phyloP scores from a whole-genome alignment of 2,113 vertebrate genomes.

The Ptychochromis oligacanthus region DNA sequence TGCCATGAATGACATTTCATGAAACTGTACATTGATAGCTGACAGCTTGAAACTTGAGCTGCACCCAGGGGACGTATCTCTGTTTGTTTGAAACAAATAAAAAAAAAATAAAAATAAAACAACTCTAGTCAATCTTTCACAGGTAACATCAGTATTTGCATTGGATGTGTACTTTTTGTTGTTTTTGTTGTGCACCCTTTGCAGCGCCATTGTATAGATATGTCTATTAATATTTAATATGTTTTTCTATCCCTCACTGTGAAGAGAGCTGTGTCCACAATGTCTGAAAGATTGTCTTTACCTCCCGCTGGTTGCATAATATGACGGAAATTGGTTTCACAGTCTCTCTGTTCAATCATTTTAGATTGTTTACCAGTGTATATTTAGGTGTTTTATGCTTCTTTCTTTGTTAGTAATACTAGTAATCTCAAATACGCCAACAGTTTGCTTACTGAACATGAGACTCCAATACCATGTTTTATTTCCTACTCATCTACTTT shows the following conservation, averaged over 20 bases:
- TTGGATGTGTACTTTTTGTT: constrained; percentile 12
- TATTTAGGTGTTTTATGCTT: background rate
- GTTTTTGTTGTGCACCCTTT: constrained; percentile 27
- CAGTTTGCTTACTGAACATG: background rate
- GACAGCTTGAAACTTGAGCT: constrained; percentile 16
- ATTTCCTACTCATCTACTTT: background rate
- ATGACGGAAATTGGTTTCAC: constrained; percentile 28
- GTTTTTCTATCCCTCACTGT: constrained; percentile 53
- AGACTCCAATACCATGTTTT: background rate
- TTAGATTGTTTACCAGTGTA: background rate
- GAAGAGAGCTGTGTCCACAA: constrained; percentile 52
- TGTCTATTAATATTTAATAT: constrained; percentile 59
- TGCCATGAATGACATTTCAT: constrained; percentile 36
- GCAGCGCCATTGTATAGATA: constrained; percentile 26
- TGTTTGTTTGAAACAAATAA: constrained; percentile 12
- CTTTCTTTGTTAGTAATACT: background rate
- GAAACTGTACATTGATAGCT: constrained; percentile 19
- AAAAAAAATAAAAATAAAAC: constrained; percentile 16
- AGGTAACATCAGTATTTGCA: background rate
- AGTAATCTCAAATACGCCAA: background rate
- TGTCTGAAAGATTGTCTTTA: constrained; percentile 45
- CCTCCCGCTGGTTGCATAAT: constrained; percentile 38
- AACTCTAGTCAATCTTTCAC: background rate
- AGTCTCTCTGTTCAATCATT: constrained; percentile 2
- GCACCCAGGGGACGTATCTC: background rate